phyloP scores from a whole-genome alignment of 2,888 invertebrate species.

The Zaprionus lineosus region DNA sequence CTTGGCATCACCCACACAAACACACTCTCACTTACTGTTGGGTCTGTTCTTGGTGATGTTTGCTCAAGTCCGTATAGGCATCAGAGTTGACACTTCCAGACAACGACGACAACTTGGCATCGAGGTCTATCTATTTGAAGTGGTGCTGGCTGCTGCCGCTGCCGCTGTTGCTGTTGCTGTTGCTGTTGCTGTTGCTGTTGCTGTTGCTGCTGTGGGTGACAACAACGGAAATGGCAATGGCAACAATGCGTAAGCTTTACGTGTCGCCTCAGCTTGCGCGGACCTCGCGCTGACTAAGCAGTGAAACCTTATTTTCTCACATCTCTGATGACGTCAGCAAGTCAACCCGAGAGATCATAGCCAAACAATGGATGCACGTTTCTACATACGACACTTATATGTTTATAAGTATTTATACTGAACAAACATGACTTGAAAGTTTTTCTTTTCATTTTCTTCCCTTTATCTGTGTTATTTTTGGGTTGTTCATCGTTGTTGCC shows the following conservation, averaged over 20 bases:
- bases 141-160: no score
- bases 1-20: no score
- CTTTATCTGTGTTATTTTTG: no score
- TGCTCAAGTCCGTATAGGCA: slow-evolving; percentile 28
- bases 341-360: slow-evolving; percentile 23
- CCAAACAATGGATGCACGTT: slow-evolving; percentile 23
- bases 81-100: slow-evolving; percentile 34
- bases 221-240: slow-evolving; percentile 41
- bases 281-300: slow-evolving; percentile 35
- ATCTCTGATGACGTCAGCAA: slow-evolving; percentile 38
- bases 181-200: background rate
- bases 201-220: slow-evolving; percentile 36
- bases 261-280: background rate
- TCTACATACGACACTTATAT: background rate
- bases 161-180: slow-evolving; percentile 10
- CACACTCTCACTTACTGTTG: background rate
- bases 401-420: slow-evolving; percentile 11
- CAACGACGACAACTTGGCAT: slow-evolving; percentile 46
- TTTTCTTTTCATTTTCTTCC: background rate
- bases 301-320: slow-evolving; percentile 36
- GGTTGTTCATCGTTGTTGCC: background rate
- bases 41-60: slow-evolving; percentile 35
- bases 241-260: slow-evolving; percentile 21
- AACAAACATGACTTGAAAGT: slow-evolving; percentile 11
- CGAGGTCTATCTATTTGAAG: slow-evolving; percentile 54